These are phyloP conservation scores for Philhelius pedissequus DNA, from an alignment of 2,888 invertebrate genomes.

Conservation along the genomic window DNA sequence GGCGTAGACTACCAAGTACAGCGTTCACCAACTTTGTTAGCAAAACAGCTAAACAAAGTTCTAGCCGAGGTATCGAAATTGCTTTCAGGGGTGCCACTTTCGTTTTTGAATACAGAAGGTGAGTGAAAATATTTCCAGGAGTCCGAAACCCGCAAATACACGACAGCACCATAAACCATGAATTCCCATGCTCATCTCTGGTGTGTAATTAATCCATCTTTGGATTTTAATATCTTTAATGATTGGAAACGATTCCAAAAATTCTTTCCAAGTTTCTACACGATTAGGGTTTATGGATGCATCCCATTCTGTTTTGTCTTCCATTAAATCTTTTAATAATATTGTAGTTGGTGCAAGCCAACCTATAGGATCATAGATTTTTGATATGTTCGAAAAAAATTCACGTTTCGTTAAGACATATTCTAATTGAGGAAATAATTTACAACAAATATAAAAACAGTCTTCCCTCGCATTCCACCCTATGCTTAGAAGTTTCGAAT, in stretches of 20 bases:
- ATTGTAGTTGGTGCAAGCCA: slow-evolving; percentile 51
- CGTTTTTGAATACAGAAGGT: slow-evolving; percentile 30
- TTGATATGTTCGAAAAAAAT: slow-evolving; percentile 51
- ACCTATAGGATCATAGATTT: too few relatives aligned
- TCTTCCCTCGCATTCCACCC: slow-evolving; percentile 54
- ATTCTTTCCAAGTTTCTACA: neutral
- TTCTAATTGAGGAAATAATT: neutral
- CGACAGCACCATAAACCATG: slow-evolving; percentile 35
- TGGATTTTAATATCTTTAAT: too few relatives aligned
- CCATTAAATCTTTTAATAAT: slow-evolving; percentile 15
- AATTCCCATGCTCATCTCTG: neutral
- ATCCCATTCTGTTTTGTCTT: slow-evolving; percentile 39
- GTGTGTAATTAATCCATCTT: neutral
- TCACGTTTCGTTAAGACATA: slow-evolving; percentile 36
- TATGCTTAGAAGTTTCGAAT: slow-evolving; percentile 48
- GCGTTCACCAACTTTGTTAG: slow-evolving; percentile 16
- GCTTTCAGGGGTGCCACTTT: slow-evolving; percentile 31
- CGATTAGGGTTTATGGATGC: neutral
- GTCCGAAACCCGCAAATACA: neutral
- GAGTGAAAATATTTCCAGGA: neutral
- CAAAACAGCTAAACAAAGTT: slow-evolving; percentile 33
- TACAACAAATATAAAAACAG: slow-evolving; percentile 21
- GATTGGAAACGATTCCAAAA: too few relatives aligned
- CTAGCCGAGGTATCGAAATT: slow-evolving; percentile 40
- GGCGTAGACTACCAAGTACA: neutral